Base-by-base conservation (phyloP, 2,888 invertebrate species). In the Cheilosia soror region DNA sequence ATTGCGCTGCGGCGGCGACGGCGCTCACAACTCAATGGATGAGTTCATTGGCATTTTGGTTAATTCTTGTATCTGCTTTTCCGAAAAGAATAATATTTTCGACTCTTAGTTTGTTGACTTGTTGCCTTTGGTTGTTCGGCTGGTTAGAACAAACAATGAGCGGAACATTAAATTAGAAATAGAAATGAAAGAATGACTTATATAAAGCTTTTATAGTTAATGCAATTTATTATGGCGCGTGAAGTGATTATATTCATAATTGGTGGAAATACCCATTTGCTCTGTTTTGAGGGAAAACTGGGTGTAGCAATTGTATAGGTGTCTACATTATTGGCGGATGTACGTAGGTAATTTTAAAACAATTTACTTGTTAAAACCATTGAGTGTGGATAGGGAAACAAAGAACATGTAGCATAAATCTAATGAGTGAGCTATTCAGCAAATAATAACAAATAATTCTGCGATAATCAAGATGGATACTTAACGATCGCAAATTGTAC, bases 21-120 rank as follows among this genome's bases (percentile, higher is more conserved):
- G 80, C 77, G 85, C 77, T 85, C 77, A 72, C 76, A 66, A 62
- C 63, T 68, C 72, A 72, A 72, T 66, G 68, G 63, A 62, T 58
- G 85, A 51, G 85, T 85, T 85, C 85, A 81, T 81, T 85, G 80
- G 72, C 81, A 68, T 80, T 75, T 85, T 80, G 25, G 63, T 78
- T 71, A 65, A 58, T 65, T 71, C 72, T 72, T 85, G 71, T 77
- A 57, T 72, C 60, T 77, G 68, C 42, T 85, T 81, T 85, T 80
- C 62, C 72, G 44, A 76, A 85, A 80, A 57, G 62, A 76, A 77
- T 57, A 73, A 57, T 47, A 68, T 85, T 81, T 85, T 81, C 37
- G 76, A 65, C 6, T 75, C 47, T 68, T 6, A 76, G 72, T 81
- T 81, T 81, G 76, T 77, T 80, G 85, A 73, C 76, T 79, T 71